Percentiles rank a stretch among this genome's conserved stretches.
phyloP scores from a whole-genome alignment of 2,888 invertebrate genomes.

The Diplazon laetatorius region DNA sequence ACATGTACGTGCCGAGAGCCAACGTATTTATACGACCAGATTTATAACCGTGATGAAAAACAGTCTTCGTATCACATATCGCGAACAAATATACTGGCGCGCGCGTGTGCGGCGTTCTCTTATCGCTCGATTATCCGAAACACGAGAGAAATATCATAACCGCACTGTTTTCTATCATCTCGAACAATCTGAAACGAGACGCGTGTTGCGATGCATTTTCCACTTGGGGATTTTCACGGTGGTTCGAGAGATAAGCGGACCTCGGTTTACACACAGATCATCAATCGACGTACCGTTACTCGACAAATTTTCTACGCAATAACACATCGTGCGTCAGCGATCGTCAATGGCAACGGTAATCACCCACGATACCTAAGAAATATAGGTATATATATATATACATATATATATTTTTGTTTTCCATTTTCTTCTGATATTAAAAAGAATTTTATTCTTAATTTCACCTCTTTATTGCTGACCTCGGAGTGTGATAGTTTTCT shows the following conservation, averaged over 20 bases:
- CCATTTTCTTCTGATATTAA: too few relatives aligned
- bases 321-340: conserved; percentile 38
- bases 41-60: too few relatives aligned
- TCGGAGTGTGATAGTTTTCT: too few relatives aligned
- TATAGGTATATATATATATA: too few relatives aligned
- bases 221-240: conserved; percentile 72
- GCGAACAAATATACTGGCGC: conserved; percentile 23
- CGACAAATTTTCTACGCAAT: conserved; percentile 69
- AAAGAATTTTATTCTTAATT: too few relatives aligned
- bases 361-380: not conserved
- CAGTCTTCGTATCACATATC: too few relatives aligned
- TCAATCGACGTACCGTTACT: conserved; percentile 75
- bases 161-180: conserved; percentile 76
- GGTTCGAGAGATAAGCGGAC: conserved; percentile 73
- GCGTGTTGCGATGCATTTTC: conserved; percentile 77
- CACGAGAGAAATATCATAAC: conserved; percentile 28
- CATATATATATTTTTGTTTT: conserved; percentile 2
- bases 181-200: conserved; percentile 78
- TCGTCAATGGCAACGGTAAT: not conserved
- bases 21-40: too few relatives aligned
- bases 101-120: conserved; percentile 43
- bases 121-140: conserved; percentile 42
- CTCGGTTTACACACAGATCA: conserved; percentile 72
- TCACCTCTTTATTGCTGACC: too few relatives aligned
- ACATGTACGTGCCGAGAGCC: too few relatives aligned